Conservation (phyloP, 2,113 vertebrate genomes). For the Struthidea cinerea region DNA sequence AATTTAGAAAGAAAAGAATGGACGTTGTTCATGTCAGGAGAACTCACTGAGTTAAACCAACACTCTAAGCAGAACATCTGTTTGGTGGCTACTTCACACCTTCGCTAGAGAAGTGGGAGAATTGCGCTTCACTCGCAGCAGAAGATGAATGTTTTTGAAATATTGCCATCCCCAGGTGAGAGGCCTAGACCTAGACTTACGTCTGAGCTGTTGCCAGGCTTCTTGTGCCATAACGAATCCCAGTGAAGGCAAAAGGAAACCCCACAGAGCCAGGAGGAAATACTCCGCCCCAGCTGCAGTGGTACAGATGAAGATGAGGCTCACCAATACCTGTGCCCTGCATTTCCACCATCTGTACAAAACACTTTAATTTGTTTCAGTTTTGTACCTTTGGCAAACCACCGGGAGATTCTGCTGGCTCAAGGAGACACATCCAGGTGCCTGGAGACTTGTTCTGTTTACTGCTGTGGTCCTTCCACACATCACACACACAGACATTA, state of each 20-base stretch:
- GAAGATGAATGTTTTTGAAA: not conserved
- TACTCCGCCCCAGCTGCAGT: not conserved
- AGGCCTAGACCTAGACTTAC: not conserved
- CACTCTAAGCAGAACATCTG: not conserved
- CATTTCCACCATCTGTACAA: not conserved
- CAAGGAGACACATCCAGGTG: too few relatives aligned
- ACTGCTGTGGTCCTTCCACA: not conserved
- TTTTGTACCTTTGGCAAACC: not conserved
- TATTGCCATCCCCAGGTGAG: not conserved
- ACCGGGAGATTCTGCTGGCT: not conserved
- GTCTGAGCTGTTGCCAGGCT: not conserved
- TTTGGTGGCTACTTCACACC: not conserved
- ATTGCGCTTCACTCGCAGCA: not conserved
- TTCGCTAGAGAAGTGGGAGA: not conserved
- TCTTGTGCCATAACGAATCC: not conserved
- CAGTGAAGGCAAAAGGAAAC: not conserved
- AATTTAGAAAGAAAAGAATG: not conserved
- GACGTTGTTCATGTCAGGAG: not conserved
- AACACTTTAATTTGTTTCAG: not conserved
- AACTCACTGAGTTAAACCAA: not conserved
- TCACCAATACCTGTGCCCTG: not conserved
- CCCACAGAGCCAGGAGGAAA: not conserved
- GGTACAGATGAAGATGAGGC: not conserved
- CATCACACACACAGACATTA: not conserved
- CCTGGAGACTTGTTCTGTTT: not conserved